Percentiles rank a stretch among this genome's conserved stretches.
These are phyloP conservation scores for Adelosebastes latens DNA, from an alignment of 2,797 vertebrate genomes.

Conservation along the genomic window DNA sequence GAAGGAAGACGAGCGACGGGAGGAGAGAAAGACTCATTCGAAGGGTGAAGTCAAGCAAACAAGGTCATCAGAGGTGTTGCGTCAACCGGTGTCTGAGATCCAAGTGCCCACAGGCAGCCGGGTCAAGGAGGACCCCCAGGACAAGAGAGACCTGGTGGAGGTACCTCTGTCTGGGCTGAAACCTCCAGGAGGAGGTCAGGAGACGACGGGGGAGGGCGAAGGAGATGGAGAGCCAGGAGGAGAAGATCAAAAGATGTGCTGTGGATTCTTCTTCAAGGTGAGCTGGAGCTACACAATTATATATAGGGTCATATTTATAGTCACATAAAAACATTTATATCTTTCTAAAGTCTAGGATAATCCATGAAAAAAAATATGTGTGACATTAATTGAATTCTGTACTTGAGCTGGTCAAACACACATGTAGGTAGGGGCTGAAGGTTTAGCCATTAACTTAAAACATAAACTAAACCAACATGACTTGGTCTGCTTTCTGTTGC, in stretches of 20 bases:
- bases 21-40: slow-evolving; percentile 60
- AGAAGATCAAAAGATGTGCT: slow-evolving; percentile 96
- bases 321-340: background rate
- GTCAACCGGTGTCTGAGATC: slow-evolving; percentile 83
- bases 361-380: background rate
- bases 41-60: slow-evolving; percentile 55
- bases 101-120: slow-evolving; percentile 71
- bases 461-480: background rate
- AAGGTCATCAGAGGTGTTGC: slow-evolving; percentile 80
- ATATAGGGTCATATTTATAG: background rate
- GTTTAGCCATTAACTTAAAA: background rate
- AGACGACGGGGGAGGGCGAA: slow-evolving; percentile 75
- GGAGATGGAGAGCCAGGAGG: slow-evolving; percentile 81
- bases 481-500: background rate
- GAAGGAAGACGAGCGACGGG: slow-evolving; percentile 52
- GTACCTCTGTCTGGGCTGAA: slow-evolving; percentile 89
- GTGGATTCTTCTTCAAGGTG: slow-evolving; percentile 99
- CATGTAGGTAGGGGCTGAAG: background rate
- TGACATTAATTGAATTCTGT: background rate
- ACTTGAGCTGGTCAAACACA: background rate
- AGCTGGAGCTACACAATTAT: slow-evolving; percentile 20
- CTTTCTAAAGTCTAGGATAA: background rate
- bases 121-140: slow-evolving; percentile 53
- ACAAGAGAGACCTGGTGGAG: slow-evolving; percentile 88
- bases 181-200: slow-evolving; percentile 74